Base-by-base conservation (phyloP, 2,888 invertebrate species). In the Molorchus minor region DNA sequence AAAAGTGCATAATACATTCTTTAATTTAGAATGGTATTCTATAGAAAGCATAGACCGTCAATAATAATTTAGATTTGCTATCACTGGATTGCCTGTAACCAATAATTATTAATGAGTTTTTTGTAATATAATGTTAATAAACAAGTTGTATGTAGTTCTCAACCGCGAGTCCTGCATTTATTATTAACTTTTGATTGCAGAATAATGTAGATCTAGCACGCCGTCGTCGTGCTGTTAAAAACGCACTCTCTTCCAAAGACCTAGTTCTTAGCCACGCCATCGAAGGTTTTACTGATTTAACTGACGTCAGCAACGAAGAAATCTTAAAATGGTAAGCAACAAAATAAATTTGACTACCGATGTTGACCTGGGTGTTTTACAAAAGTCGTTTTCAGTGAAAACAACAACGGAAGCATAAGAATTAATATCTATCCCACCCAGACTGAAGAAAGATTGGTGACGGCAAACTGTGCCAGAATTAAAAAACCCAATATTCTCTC, bases 391-490 rank as follows among this genome's bases (percentile, higher is more conserved):
- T 73, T 29, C 58, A 81, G 79, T 61, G 78, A 81, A 64, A 78
- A 82, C 61, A 68, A 81, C n/a, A 83, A 84, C 63, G 82, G 82
- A 35, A 80, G 83, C 15, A 82, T 87, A 46, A 76, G 87, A 51
- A 81, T 87, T 64, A 87, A 87, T 73, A 81, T 83, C 29, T 87
- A 86, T 72, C 82, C 83, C 53, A 81, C 82, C 1, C 81, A 83
- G 29, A 79, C 77, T 57, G 74, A 73, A 52, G 82, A 82, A 62
- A 78, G 79, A 61, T 73, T 86, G 66, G 73, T 84, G 19, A 89
- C 90, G 3, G 89, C 87, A 7, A 91, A 91, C 75, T 91, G 91
- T 76, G 86, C 86, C 15, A 83, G 84, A 45, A 79, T 91, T 25
- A 82, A 81, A 29, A 84, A 84, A 58, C 79, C 83, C 20, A 88